Evolutionary conservation across 2,797 vertebrate species (phyloP).

Genomic region (Champsocephalus gunnari): DNA sequence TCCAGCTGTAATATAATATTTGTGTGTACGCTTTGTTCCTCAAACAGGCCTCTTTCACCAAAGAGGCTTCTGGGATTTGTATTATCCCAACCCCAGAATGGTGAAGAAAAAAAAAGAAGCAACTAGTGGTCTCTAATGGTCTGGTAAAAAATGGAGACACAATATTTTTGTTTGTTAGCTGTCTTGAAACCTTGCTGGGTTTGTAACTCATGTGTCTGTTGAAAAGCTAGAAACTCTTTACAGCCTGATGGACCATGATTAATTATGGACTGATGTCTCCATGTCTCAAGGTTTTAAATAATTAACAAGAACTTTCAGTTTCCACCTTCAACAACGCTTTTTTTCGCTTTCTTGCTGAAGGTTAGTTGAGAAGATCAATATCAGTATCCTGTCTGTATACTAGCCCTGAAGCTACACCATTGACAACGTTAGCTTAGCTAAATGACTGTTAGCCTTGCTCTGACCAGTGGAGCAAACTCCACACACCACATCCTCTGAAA

Average conservation of each 20-base stretch:
- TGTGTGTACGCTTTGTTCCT: constrained; percentile 20
- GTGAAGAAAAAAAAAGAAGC: constrained; percentile 31
- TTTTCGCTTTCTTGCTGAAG: background rate
- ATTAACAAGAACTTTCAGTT: constrained; percentile 13
- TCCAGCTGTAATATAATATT: constrained; percentile 9
- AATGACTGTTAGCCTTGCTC: background rate
- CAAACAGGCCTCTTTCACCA: constrained; percentile 41
- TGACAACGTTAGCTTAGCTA: background rate
- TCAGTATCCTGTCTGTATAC: background rate
- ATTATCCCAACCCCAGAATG: constrained; percentile 31
- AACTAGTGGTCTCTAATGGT: constrained; percentile 45
- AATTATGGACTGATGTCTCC: constrained; percentile 12
- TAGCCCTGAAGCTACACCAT: background rate
- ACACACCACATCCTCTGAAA: background rate
- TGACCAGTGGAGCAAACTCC: background rate
- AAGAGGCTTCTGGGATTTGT: constrained; percentile 31
- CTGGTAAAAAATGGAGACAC: constrained; percentile 45
- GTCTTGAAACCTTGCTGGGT: constrained; percentile 34
- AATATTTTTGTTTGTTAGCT: constrained; percentile 38
- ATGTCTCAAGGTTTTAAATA: constrained; percentile 12
- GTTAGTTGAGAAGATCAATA: background rate
- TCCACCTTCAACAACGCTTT: constrained; percentile 7
- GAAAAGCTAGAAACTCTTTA: constrained; percentile 29
- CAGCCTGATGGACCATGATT: constrained; percentile 26
- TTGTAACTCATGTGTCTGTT: constrained; percentile 9